Conservation (phyloP, 2,888 invertebrate genomes). For the Oligia latruncula region DNA sequence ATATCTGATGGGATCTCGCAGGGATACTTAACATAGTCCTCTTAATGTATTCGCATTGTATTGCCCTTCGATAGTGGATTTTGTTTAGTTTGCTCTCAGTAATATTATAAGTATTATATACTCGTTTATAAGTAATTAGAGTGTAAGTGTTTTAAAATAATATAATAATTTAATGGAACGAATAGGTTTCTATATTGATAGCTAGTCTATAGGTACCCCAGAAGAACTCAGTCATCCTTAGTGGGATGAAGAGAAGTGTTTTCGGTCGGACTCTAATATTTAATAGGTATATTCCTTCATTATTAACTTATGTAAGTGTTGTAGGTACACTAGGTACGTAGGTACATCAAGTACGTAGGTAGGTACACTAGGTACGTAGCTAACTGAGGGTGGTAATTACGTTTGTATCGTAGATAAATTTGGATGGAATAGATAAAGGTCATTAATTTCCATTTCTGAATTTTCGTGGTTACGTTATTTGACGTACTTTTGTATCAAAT, state of each 20-base stretch:
- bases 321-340: too few species aligned
- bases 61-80: background rate
- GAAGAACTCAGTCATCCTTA: constrained; percentile 11
- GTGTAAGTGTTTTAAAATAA: background rate
- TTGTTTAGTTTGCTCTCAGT: background rate
- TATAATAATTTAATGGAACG: background rate
- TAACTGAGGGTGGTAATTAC: too few species aligned
- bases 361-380: too few species aligned
- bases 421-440: too few species aligned
- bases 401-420: too few species aligned
- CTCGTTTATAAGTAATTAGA: background rate
- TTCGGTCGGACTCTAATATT: too few species aligned
- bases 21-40: background rate
- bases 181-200: constrained; percentile 35
- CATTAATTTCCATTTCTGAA: too few species aligned
- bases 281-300: too few species aligned
- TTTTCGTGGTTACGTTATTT: too few species aligned
- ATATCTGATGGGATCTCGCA: background rate
- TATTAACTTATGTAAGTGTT: too few species aligned
- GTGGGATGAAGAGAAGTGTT: background rate
- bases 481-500: too few species aligned
- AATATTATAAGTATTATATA: background rate
- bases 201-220: constrained; percentile 13
- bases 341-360: too few species aligned
- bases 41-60: background rate